Base-by-base conservation (phyloP, 1,140 invertebrate genomes). In the Leucophenga varia region DNA sequence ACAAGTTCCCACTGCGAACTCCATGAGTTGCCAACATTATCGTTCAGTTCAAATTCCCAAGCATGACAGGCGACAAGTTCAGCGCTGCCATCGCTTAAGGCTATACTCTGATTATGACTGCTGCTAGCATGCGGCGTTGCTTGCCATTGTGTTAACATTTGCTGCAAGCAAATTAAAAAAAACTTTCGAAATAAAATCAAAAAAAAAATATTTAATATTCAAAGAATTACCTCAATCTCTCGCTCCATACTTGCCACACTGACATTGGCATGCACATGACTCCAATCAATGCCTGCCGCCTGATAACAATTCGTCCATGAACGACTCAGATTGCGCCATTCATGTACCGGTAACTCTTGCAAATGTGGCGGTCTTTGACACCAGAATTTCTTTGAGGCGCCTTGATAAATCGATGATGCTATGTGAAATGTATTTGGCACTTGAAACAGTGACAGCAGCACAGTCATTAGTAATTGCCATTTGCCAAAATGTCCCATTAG, bases 361-460 rank as follows among this genome's bases (percentile, higher is more conserved):
- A 83, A 76, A 47, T 80, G 75, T 10, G 69, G 70, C 8, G 84
- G 82, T 41, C 78, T 60, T 25, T 77, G 76, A 59, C 85, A 87
- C 84, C 84, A 86, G 55, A 81, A 84, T 10, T 82, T 78, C 54
- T 79, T 78, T 28, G 78, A 76, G 55, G 78, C 80, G 43, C 80
- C 81, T 56, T 81, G 80, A 64, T 87, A 87, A 2, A 84, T 84
- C 3, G 84, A 80, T 28, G 82, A 80, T 68, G 85, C 86, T 59
- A 88, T 87, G 65, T 88, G 86, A 76, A 86, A 87, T 13, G 86
- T 87, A 57, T 86, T 87, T 2, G 86, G 86, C 56, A 89, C 82
- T 56, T 87, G 87, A 69, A 87, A 84, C 21, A 89, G 59, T 0
- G 86, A 86, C 30, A 89, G 76, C 3, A 87, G 77, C 51, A 87